Percentiles rank a stretch among this genome's conserved stretches.
Evolutionary conservation across 2,113 vertebrate genomes (phyloP).

Genomic region (Charadrius vociferus): DNA sequence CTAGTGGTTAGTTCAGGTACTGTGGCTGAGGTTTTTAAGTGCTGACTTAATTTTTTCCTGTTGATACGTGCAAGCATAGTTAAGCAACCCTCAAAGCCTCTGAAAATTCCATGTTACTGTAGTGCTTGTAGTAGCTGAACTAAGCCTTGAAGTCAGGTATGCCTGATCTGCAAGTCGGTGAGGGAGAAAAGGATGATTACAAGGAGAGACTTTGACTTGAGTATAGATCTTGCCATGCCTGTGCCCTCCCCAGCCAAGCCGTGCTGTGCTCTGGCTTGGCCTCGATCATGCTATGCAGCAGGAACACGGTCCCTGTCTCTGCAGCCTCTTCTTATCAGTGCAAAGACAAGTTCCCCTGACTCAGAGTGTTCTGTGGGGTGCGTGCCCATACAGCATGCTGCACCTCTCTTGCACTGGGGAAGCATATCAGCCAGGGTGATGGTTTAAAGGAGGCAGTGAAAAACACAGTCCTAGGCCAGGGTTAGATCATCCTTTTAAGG

Average conservation of each 20-base stretch:
- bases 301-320: neutral
- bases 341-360: neutral
- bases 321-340: neutral
- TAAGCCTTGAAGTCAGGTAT: neutral
- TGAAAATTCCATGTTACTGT: neutral
- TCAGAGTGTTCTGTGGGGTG: accelerated
- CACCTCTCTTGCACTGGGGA: neutral
- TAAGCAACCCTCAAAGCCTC: neutral
- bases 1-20: neutral
- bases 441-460: neutral
- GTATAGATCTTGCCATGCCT: neutral
- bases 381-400: accelerated
- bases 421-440: neutral
- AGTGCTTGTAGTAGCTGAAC: neutral
- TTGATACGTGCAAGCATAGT: neutral
- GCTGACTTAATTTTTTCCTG: neutral
- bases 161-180: neutral
- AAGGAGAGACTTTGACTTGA: neutral
- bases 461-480: neutral
- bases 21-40: neutral
- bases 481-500: neutral
- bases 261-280: neutral
- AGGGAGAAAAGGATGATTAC: neutral
- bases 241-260: neutral
- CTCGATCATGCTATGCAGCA: neutral